phyloP scores from a whole-genome alignment of 1,140 invertebrate genomes.

The Dysdera silvatica region DNA sequence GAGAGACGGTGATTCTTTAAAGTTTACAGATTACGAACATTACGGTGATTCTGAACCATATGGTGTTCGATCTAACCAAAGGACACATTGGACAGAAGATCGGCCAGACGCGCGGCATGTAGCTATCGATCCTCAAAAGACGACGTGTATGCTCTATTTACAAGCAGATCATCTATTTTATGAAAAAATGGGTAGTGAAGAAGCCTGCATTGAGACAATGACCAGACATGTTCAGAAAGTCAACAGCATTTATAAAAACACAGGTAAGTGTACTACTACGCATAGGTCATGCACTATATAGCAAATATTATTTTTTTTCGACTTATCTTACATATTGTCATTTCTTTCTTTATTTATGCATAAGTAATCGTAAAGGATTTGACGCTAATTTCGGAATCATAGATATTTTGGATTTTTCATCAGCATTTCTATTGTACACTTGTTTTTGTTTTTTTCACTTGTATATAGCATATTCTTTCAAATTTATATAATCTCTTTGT shows the following conservation, averaged over 20 bases:
- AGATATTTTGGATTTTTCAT: too few species aligned
- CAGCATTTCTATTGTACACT: too few species aligned
- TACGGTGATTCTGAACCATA: slow-evolving; percentile 31
- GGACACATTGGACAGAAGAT: slow-evolving; percentile 33
- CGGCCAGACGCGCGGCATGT: slow-evolving; percentile 50
- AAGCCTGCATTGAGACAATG: slow-evolving; percentile 90
- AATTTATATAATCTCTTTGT: too few species aligned
- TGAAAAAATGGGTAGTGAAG: slow-evolving; percentile 81
- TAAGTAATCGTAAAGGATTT: too few species aligned
- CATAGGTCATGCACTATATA: too few species aligned
- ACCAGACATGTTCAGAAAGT: slow-evolving; percentile 87
- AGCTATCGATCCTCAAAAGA: slow-evolving; percentile 63
- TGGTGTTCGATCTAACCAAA: slow-evolving; percentile 33
- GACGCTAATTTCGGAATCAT: too few species aligned
- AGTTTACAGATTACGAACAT: slow-evolving; percentile 22
- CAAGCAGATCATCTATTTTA: slow-evolving; percentile 93
- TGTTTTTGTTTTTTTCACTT: too few species aligned
- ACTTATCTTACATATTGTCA: too few species aligned
- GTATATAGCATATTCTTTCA: too few species aligned
- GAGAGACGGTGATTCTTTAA: slow-evolving; percentile 32
- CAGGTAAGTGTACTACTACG: slow-evolving; percentile 54
- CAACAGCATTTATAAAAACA: slow-evolving; percentile 81
- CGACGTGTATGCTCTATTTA: slow-evolving; percentile 78
- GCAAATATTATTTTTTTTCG: too few species aligned
- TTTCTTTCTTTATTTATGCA: too few species aligned